Evolutionary conservation across 2,888 invertebrate species (phyloP).

Genomic region (Noctua janthina): DNA sequence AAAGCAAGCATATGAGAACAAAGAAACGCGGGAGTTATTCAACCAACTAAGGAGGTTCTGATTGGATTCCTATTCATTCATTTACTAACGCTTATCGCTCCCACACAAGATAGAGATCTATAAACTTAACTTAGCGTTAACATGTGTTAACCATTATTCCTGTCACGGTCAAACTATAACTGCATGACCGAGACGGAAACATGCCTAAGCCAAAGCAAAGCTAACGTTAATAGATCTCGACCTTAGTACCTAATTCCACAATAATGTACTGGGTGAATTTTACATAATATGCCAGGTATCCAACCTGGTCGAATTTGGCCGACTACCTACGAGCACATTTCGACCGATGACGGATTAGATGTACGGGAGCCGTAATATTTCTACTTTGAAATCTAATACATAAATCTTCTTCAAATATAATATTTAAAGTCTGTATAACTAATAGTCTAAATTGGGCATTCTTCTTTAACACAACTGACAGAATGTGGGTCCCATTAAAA

Average conservation of each 20-base stretch:
- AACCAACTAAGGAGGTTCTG: neutral
- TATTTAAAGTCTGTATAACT: neutral
- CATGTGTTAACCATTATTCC: neutral
- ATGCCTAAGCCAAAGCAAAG: neutral
- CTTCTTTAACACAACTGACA: neutral
- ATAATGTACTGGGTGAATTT: too few species aligned
- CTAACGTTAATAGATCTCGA: neutral
- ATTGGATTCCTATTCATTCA: slow-evolving; percentile 10
- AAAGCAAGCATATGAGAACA: neutral
- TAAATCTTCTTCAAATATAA: neutral
- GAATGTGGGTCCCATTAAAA: too few species aligned
- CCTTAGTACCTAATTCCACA: neutral
- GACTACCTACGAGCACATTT: neutral
- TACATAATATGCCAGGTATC: too few species aligned
- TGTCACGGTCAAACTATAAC: neutral
- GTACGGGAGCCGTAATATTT: too few species aligned
- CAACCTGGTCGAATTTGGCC: neutral
- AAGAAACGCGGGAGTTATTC: neutral
- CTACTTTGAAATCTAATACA: neutral
- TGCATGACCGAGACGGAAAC: neutral
- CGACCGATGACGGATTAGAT: neutral
- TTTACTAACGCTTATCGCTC: slow-evolving; percentile 5
- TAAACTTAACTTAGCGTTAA: neutral
- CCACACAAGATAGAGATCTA: neutral
- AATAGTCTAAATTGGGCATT: neutral